Conservation (phyloP, 2,888 invertebrate genomes). For the Tillus elongatus region DNA sequence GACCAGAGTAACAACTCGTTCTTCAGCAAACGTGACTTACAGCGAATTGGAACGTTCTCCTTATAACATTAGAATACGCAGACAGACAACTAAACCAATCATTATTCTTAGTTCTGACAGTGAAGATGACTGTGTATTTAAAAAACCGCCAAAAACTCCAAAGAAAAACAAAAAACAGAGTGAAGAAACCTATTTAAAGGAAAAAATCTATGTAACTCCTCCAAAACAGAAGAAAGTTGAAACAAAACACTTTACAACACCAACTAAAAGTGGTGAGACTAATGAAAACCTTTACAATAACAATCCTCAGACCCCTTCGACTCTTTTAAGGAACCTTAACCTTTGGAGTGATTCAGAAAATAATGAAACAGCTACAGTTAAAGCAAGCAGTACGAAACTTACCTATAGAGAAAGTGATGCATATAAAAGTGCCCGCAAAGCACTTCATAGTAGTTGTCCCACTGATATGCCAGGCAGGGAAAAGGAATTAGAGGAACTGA, state of each 20-base stretch:
- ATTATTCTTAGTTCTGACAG: no score
- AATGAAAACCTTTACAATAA: constrained; percentile 19
- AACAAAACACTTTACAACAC: constrained; percentile 9
- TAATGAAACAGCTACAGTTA: constrained; percentile 7
- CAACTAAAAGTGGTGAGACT: constrained; percentile 10
- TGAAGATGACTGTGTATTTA: no score
- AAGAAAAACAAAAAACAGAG: no score
- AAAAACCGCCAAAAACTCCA: no score
- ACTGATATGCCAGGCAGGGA: constrained; percentile 64
- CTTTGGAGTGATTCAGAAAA: constrained; percentile 23
- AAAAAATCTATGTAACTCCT: constrained; percentile 29
- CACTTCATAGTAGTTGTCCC: constrained; percentile 37
- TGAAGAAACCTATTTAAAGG: no score
- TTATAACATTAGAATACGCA: no score
- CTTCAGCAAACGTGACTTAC: no score
- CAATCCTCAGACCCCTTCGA: constrained; percentile 27
- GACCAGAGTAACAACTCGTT: no score
- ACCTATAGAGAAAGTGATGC: constrained; percentile 20
- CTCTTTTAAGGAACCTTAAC: constrained; percentile 27
- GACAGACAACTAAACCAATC: no score
- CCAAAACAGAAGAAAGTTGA: constrained; percentile 33
- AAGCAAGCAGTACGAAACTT: constrained; percentile 15
- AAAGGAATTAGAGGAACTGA: constrained; percentile 60
- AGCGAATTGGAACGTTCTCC: no score
- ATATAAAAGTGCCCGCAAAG: constrained; percentile 36